Conservation (phyloP, 2,888 invertebrate species). For the Stenotaenia linearis region DNA sequence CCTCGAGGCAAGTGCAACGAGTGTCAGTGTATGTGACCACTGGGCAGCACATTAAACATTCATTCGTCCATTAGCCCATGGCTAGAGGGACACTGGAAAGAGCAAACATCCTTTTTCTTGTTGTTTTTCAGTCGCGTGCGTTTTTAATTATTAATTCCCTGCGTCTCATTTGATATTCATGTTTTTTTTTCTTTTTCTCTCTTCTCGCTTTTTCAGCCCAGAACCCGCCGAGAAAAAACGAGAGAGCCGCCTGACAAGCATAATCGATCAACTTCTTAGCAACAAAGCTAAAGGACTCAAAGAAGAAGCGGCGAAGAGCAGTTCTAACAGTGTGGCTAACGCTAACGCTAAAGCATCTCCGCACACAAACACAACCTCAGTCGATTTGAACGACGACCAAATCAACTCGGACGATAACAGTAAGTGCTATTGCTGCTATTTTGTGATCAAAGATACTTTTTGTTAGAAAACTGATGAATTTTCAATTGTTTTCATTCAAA, state of each 20-base stretch:
- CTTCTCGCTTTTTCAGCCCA: conserved; percentile 33
- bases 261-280: conserved; percentile 40
- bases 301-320: neutral
- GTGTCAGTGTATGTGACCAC: conserved; percentile 5
- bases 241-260: conserved; percentile 39
- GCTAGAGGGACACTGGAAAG: neutral
- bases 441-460: no score
- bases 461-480: no score
- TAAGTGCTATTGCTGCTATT: no score
- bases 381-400: neutral
- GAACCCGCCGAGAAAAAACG: conserved; percentile 38
- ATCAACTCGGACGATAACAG: conserved; percentile 32
- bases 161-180: conserved; percentile 3
- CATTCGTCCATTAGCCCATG: conserved; percentile 17
- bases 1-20: neutral
- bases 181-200: neutral
- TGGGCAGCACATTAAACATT: conserved; percentile 15
- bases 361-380: neutral
- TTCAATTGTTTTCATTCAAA: no score
- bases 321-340: neutral
- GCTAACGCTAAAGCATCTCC: neutral
- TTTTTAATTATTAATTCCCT: conserved; percentile 22
- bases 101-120: neutral
- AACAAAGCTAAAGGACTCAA: conserved; percentile 38
- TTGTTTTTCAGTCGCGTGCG: neutral